Percentiles rank a stretch among this genome's conserved stretches.
Evolutionary conservation across 2,888 invertebrate genomes (phyloP).

Genomic region (Plusia festucae): DNA sequence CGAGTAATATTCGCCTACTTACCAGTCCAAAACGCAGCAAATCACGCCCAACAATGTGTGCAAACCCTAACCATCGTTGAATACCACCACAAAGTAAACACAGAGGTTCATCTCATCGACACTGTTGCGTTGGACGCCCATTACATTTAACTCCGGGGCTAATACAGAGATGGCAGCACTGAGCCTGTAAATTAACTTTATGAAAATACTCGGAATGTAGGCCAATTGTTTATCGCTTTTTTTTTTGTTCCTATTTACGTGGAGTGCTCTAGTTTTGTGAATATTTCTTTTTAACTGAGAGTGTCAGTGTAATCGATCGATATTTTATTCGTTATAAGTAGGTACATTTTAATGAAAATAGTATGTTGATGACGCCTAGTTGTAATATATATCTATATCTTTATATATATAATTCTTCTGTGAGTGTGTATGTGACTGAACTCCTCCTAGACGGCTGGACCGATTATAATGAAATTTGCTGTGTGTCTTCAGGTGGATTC

Average conservation of each 20-base stretch:
- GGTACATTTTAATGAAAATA: not conserved
- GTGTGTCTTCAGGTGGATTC: too few species aligned
- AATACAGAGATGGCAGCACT: conserved; percentile 56
- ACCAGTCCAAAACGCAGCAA: not conserved
- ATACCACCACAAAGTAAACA: conserved; percentile 49
- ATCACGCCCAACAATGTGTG: conserved; percentile 19
- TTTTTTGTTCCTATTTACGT: conserved; percentile 9
- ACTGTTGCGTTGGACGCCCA: conserved; percentile 51
- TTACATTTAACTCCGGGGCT: conserved; percentile 39
- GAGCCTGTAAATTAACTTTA: conserved; percentile 21
- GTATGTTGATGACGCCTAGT: too few species aligned
- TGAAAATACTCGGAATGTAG: conserved; percentile 40
- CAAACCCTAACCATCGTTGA: conserved; percentile 42
- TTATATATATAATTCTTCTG: too few species aligned
- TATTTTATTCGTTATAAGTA: not conserved
- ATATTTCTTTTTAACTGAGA: not conserved
- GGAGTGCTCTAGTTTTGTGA: not conserved
- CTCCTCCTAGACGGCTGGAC: too few species aligned
- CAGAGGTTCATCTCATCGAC: conserved; percentile 44
- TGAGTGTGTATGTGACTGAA: too few species aligned
- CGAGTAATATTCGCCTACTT: not conserved
- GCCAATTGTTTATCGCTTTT: conserved; percentile 17
- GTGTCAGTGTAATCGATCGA: not conserved
- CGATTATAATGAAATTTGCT: too few species aligned
- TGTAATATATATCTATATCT: too few species aligned